Evolutionary conservation across 2,113 vertebrate genomes (phyloP).

Genomic region (Nannobrachium achirus): DNA sequence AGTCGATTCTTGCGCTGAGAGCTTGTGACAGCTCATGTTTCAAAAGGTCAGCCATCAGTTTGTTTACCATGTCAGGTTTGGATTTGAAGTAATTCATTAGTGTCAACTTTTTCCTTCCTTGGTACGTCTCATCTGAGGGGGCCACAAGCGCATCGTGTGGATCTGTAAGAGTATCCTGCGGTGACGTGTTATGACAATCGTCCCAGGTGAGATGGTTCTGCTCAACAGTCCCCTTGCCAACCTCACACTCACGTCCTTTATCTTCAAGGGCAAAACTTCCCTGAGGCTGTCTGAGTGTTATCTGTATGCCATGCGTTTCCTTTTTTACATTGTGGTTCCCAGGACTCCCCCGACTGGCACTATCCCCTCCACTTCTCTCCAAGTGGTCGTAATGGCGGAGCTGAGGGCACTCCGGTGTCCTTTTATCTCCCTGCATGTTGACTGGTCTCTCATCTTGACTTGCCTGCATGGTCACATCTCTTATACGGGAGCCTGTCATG

Average conservation of each 20-base stretch:
- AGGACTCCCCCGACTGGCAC: constrained; percentile 2
- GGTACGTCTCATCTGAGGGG: constrained; percentile 10
- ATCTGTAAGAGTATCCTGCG: constrained; percentile 4
- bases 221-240: background rate
- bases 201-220: constrained; percentile 5
- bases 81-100: constrained; percentile 39
- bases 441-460: constrained; percentile 19
- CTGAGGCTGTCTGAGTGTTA: constrained; percentile 80
- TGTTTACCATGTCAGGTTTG: constrained; percentile 52
- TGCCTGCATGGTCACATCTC: constrained; percentile 5
- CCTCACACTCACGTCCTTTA: constrained; percentile 26
- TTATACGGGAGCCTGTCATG: constrained; percentile 78
- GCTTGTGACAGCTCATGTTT: constrained; percentile 84
- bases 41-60: constrained; percentile 80
- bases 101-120: constrained; percentile 50
- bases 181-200: background rate
- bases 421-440: constrained; percentile 65
- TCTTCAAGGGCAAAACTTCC: constrained; percentile 75
- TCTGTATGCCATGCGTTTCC: constrained; percentile 79
- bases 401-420: constrained; percentile 70
- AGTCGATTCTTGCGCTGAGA: constrained; percentile 84
- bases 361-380: constrained; percentile 1
- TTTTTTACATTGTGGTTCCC: constrained; percentile 72
- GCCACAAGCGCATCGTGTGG: constrained; percentile 32
- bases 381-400: constrained; percentile 58